A percentile compares a stretch with the other conserved stretches of the same genome.
Evolutionary conservation across 2,797 vertebrate genomes (phyloP).

Genomic region (Micropoecilia bifurca): DNA sequence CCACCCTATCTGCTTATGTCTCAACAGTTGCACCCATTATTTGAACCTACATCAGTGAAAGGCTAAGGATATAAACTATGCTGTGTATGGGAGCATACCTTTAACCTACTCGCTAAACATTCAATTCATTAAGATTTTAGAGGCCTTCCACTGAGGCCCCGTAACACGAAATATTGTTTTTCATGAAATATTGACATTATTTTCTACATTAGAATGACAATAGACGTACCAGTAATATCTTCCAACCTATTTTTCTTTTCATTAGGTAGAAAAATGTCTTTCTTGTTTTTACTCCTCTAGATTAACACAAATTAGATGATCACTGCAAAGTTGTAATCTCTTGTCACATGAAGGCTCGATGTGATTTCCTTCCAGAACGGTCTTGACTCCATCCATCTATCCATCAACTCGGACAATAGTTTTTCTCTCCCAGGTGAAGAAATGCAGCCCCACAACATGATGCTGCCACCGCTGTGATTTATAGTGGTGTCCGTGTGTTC

Average conservation of each 20-base stretch:
- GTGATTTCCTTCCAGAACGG: neutral
- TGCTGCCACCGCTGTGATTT: neutral
- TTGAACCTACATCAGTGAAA: constrained; percentile 29
- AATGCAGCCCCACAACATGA: neutral
- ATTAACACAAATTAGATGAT: neutral
- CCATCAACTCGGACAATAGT: neutral
- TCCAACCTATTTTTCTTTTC: neutral
- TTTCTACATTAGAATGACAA: neutral
- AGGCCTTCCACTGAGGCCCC: no score
- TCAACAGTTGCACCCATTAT: constrained; percentile 43
- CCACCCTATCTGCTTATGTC: constrained; percentile 22
- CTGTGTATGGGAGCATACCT: neutral
- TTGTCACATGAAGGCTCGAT: neutral
- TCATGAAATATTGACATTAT: neutral
- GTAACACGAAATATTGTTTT: neutral
- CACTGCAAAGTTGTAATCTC: neutral
- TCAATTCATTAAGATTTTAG: no score
- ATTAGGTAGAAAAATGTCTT: neutral
- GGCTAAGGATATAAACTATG: constrained; percentile 13
- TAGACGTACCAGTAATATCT: neutral
- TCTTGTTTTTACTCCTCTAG: neutral
- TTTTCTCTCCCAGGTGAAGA: neutral
- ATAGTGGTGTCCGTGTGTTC: neutral
- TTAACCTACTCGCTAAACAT: neutral
- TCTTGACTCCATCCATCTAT: neutral